These are phyloP conservation scores for Agrochola circellaris DNA, from an alignment of 2,888 invertebrate species.

Conservation along the genomic window DNA sequence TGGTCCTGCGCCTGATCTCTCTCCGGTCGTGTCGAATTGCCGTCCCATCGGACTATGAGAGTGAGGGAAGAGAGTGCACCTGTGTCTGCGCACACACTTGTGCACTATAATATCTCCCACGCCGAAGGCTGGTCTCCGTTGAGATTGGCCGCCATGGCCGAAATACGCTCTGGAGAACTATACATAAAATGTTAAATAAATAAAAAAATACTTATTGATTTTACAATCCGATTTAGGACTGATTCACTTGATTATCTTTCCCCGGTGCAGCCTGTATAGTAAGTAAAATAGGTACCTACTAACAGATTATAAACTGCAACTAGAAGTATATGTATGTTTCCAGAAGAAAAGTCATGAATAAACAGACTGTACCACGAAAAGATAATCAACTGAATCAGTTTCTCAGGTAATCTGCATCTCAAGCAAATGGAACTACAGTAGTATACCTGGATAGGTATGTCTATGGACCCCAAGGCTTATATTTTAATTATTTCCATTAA, in stretches of 20 bases:
- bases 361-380: background rate
- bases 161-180: too few species aligned
- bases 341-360: background rate
- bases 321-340: background rate
- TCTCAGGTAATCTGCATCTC: background rate
- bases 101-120: too few species aligned
- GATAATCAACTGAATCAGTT: background rate
- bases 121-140: too few species aligned
- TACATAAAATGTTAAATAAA: too few species aligned
- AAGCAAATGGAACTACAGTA: background rate
- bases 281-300: too few species aligned
- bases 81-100: too few species aligned
- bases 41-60: too few species aligned
- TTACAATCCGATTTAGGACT: background rate
- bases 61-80: too few species aligned
- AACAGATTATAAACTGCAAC: background rate
- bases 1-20: too few species aligned
- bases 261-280: background rate
- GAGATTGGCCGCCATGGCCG: too few species aligned
- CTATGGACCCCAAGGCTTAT: background rate
- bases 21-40: too few species aligned
- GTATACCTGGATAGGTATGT: background rate
- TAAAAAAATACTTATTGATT: background rate
- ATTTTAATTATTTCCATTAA: conserved; percentile 7
- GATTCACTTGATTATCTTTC: background rate